Evolutionary conservation across 2,888 invertebrate species (phyloP), one percentile per base, ranked within the genome.

Genomic region (Schizotus pectinicornis): DNA sequence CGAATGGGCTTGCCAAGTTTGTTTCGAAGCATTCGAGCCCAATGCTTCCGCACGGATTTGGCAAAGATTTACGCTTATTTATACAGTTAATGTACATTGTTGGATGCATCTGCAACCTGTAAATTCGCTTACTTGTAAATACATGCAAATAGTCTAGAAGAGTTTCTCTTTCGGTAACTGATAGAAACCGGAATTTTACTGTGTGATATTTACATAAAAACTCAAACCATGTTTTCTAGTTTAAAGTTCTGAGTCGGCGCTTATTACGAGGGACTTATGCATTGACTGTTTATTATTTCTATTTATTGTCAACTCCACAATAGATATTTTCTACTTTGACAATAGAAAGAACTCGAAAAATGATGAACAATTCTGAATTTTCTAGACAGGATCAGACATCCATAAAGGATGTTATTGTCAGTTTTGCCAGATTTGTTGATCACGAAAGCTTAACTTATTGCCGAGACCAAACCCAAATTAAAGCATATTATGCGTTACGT

Each of bases 21-120:
- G 59, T 50, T 38, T 33, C 50, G 59, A 55, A 55, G 59, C 49
- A 50, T 59, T 50, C 12, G 59, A 59, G 59, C 59, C 59, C 59
- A 55, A 54, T 54, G 49, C 59, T 55, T 55, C 50, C 8, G 11
- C 32, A 50, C 39, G 37, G 46, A 54, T 49, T 55, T 32, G 59
- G 54, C 53, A 55, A 49, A 49, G 34, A 43, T 31, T 59, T 59
- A 59, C 50, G 59, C 59, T 59, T 59, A 54, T 53, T 58, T 43
- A 41, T 41, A 57, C 34, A 36, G 41, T 51, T 48, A 45, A 48
- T 42, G 43, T 35, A 11, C 11, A 35, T 48, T 55, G 43, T 56
- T 47, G 33, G 42, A 49, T 39, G 36, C 43, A 42, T 49, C 41
- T 9, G 11, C 9, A 56, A 45, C n/a, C 33, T 57, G 46, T 56